Evolutionary conservation across 1,140 invertebrate species (phyloP).

Genomic region (Bacillus rossius): DNA sequence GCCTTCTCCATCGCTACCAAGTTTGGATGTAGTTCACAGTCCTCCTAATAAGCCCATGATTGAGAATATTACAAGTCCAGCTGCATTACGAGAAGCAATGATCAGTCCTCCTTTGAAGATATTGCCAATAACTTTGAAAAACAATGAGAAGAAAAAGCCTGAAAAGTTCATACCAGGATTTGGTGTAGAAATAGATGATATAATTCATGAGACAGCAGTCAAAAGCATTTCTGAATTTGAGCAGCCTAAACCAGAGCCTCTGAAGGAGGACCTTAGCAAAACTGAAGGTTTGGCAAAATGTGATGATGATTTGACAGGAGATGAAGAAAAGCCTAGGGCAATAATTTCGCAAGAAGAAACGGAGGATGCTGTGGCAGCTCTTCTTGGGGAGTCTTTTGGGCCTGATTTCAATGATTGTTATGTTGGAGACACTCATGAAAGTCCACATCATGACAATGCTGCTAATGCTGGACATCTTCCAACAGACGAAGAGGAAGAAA

Average conservation of each 20-base stretch:
- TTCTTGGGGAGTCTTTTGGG: constrained; percentile 78
- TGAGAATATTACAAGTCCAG: no score
- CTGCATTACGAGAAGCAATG: constrained; percentile 40
- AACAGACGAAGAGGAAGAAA: constrained; percentile 45
- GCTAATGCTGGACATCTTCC: neutral
- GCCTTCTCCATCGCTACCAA: constrained; percentile 2
- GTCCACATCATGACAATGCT: neutral
- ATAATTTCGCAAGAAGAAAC: constrained; percentile 87
- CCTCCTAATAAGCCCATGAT: no score
- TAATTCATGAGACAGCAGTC: constrained; percentile 72
- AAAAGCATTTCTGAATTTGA: constrained; percentile 62
- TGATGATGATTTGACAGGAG: constrained; percentile 44
- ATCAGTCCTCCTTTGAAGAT: constrained; percentile 54
- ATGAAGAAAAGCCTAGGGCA: constrained; percentile 70
- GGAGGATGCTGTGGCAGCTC: constrained; percentile 82
- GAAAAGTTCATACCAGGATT: constrained; percentile 66
- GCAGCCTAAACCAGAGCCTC: constrained; percentile 9
- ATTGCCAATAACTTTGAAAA: constrained; percentile 30
- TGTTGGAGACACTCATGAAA: constrained; percentile 26
- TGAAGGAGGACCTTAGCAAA: neutral
- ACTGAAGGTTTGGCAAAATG: neutral
- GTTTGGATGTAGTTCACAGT: constrained; percentile 17
- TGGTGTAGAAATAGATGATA: constrained; percentile 59
- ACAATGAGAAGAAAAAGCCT: constrained; percentile 21
- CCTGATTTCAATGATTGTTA: constrained; percentile 48